A percentile compares a stretch with the other conserved stretches of the same genome.
phyloP scores from a whole-genome alignment of 2,888 invertebrate species.

The Euzophera pinguis region DNA sequence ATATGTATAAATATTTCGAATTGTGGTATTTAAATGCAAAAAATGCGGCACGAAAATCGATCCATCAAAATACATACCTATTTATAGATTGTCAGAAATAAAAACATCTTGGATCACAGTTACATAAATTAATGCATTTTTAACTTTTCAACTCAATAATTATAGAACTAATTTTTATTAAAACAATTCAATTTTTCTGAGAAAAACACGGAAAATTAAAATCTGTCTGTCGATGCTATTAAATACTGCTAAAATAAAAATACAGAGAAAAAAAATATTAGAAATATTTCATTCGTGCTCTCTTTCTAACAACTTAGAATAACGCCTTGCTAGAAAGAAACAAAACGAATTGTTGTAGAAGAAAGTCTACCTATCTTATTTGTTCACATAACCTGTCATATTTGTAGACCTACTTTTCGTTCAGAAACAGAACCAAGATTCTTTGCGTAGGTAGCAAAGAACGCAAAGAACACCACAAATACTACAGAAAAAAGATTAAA shows the following conservation, averaged over 20 bases:
- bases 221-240: not conserved
- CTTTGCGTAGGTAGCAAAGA: no score
- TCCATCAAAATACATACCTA: slow-evolving; percentile 41
- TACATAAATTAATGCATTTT: not conserved
- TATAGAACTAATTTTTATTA: no score
- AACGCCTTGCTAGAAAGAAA: not conserved
- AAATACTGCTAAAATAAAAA: slow-evolving; percentile 2
- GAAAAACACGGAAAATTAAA: slow-evolving; percentile 2
- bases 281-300: not conserved
- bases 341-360: no score
- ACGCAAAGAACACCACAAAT: no score
- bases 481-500: no score
- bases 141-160: not conserved
- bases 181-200: no score
- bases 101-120: slow-evolving; percentile 38
- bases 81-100: slow-evolving; percentile 39
- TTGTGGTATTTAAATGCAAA: not conserved
- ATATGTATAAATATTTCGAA: not conserved
- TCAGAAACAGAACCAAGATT: no score
- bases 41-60: slow-evolving; percentile 34
- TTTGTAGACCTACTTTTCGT: no score
- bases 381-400: no score
- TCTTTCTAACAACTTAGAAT: not conserved
- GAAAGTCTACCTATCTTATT: no score
- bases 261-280: not conserved